Conservation (phyloP, 1,140 invertebrate species). For the Drosophila orosa region DNA sequence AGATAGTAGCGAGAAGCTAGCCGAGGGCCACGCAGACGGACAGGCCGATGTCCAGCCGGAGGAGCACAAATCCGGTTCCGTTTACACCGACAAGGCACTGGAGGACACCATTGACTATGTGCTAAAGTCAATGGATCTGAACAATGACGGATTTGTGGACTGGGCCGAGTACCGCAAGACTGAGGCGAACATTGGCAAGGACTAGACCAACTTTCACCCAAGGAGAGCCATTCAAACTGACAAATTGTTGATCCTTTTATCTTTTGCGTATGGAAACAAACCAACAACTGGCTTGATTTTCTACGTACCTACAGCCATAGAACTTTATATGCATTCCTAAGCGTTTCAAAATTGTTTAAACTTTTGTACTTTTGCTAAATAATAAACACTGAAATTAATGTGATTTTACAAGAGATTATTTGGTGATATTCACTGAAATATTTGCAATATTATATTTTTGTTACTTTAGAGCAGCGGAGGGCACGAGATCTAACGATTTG, state of each 20-base stretch:
- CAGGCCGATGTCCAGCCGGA: slow-evolving; percentile 9
- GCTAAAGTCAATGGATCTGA: slow-evolving; percentile 89
- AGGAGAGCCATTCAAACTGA: slow-evolving; percentile 55
- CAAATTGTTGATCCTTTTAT: slow-evolving; percentile 55
- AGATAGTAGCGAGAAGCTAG: slow-evolving; percentile 57
- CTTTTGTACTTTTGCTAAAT: slow-evolving; percentile 36
- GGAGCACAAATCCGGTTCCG: slow-evolving; percentile 44
- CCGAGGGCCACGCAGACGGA: slow-evolving; percentile 13
- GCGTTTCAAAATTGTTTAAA: slow-evolving; percentile 7
- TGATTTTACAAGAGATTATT: no score
- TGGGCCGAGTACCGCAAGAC: slow-evolving; percentile 88
- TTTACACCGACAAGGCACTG: slow-evolving; percentile 87
- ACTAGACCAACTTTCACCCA: slow-evolving; percentile 20
- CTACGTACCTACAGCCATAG: slow-evolving; percentile 3
- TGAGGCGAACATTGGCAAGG: slow-evolving; percentile 61
- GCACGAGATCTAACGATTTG: no score
- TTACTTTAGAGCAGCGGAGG: no score
- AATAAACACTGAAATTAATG: slow-evolving; percentile 2
- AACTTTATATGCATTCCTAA: background rate
- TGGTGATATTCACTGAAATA: no score
- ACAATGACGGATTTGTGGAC: slow-evolving; percentile 91
- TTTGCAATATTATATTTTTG: no score
- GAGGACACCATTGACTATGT: slow-evolving; percentile 89
- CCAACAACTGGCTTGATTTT: background rate
- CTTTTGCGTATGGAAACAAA: slow-evolving; percentile 30